phyloP scores from a whole-genome alignment of 2,888 invertebrate species.

The Megaustenia siamemsis region DNA sequence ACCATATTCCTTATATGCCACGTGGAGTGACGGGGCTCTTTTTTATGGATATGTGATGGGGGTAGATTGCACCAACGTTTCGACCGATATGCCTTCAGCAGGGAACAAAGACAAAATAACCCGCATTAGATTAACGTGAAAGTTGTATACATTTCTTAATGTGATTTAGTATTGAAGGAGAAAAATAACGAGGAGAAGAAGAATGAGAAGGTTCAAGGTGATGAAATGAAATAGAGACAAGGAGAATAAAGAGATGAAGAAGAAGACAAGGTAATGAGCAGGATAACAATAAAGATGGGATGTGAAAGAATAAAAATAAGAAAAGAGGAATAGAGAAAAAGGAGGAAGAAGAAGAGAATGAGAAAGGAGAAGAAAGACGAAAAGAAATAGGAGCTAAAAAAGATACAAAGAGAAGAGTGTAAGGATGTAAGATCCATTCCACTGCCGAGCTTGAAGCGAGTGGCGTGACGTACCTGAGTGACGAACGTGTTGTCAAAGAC shows the following conservation, averaged over 20 bases:
- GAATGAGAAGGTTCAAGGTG: background rate
- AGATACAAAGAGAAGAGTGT: background rate
- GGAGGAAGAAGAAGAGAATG: background rate
- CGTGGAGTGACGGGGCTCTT: no score
- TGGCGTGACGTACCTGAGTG: constrained; percentile 39
- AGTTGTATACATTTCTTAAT: no score
- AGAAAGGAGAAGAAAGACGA: background rate
- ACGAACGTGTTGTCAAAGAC: constrained; percentile 50
- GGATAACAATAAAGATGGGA: background rate
- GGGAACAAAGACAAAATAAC: no score
- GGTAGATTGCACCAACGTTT: no score
- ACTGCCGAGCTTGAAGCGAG: background rate
- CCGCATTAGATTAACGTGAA: no score
- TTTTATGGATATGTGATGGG: no score
- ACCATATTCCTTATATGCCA: no score
- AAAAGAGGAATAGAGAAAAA: no score
- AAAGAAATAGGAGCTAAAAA: background rate
- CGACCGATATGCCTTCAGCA: no score
- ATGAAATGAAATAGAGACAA: background rate
- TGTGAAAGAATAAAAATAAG: background rate
- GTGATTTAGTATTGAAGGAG: no score
- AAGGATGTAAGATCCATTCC: background rate
- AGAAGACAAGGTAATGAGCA: background rate
- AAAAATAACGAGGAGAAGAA: background rate
- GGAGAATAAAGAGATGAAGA: background rate